Evolutionary conservation across 2,797 vertebrate genomes (phyloP).

Genomic region (Sparus aurata): DNA sequence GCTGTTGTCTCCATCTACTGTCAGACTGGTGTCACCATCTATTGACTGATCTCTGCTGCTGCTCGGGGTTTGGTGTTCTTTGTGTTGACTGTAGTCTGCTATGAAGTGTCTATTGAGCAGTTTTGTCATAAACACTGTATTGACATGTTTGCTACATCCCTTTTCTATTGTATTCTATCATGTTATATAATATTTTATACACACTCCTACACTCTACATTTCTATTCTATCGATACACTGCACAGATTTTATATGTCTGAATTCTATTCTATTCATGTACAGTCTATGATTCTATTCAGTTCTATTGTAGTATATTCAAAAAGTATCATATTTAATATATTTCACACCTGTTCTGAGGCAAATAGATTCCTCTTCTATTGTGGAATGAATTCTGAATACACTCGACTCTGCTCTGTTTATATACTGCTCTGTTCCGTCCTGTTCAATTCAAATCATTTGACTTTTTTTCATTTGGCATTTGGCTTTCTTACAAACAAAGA

Average conservation of each 20-base stretch:
- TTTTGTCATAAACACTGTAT: neutral
- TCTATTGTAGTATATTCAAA: neutral
- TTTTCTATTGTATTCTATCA: neutral
- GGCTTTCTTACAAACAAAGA: too few species aligned
- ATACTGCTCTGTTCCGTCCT: too few species aligned
- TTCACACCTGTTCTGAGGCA: neutral
- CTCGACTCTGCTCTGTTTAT: neutral
- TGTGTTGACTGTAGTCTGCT: neutral
- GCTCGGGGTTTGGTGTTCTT: neutral
- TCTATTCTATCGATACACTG: neutral
- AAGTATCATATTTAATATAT: too few species aligned
- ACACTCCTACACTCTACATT: too few species aligned
- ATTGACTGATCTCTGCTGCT: neutral
- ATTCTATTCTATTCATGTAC: neutral
- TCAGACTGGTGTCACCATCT: neutral
- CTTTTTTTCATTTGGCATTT: too few species aligned
- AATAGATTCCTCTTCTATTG: neutral
- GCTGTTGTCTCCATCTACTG: constrained; percentile 72
- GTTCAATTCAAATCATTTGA: too few species aligned
- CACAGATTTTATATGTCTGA: neutral
- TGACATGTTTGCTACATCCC: neutral
- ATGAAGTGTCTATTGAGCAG: neutral
- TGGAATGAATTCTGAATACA: neutral
- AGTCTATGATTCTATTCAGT: neutral
- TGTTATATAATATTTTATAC: neutral